Percentiles rank a stretch among this genome's conserved stretches.
Evolutionary conservation across 2,113 vertebrate species (phyloP).

Genomic region (Corvus hawaiiensis): DNA sequence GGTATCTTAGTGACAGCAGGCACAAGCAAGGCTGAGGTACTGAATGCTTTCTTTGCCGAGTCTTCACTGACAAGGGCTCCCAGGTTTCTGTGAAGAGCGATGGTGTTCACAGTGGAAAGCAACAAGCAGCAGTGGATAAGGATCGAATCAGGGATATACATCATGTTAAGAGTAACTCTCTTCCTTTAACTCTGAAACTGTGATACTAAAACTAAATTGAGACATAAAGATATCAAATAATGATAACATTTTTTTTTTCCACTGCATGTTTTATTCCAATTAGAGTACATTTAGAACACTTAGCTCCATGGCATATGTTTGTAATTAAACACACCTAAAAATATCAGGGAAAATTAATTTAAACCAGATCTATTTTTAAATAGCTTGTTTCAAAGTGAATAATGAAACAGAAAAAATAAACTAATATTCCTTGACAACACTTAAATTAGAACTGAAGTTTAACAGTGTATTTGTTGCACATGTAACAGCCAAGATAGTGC

Average conservation of each 20-base stretch:
- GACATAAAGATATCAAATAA: not conserved
- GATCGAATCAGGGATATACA: not conserved
- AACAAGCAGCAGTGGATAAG: not conserved
- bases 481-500: not conserved
- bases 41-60: not conserved
- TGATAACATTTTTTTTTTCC: not conserved
- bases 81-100: not conserved
- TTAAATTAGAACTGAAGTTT: not conserved
- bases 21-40: not conserved
- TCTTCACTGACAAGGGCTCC: not conserved
- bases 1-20: not conserved
- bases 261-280: not conserved
- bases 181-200: not conserved
- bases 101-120: not conserved
- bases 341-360: not conserved
- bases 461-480: not conserved
- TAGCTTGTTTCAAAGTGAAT: not conserved
- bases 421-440: not conserved
- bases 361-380: not conserved
- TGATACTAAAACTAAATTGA: not conserved
- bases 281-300: not conserved
- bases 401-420: not conserved
- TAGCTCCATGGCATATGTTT: not conserved
- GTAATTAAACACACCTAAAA: slow-evolving; percentile 1
- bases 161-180: not conserved